Evolutionary conservation across 2,797 vertebrate genomes (phyloP).

Genomic region (Poeciliopsis infans): DNA sequence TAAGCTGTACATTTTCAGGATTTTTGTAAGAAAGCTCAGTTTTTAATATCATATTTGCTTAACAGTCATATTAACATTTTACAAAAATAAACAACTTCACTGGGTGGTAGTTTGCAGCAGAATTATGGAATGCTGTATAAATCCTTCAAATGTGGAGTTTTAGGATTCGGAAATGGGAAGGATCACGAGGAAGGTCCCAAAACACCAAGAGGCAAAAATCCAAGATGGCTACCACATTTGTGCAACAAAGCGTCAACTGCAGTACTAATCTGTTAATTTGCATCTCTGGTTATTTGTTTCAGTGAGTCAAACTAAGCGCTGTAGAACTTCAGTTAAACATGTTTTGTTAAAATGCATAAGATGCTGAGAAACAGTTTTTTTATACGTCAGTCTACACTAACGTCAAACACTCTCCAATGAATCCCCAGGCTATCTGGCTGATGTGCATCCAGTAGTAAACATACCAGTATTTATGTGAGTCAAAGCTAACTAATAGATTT

Average conservation of each 20-base stretch:
- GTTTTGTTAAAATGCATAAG: not conserved
- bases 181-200: not conserved
- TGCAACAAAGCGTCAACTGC: not conserved
- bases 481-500: not conserved
- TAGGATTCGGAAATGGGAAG: not conserved
- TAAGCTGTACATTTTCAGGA: not conserved
- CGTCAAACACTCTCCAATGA: not conserved
- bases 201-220: not conserved
- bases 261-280: not conserved
- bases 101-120: not conserved
- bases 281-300: not conserved
- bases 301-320: not conserved
- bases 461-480: not conserved
- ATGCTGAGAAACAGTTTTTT: not conserved
- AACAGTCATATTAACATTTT: not conserved
- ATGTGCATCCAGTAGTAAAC: not conserved
- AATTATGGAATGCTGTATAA: not conserved
- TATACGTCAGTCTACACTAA: not conserved
- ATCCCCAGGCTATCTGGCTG: not conserved
- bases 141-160: not conserved
- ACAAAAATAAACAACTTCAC: not conserved
- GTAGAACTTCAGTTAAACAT: not conserved
- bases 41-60: not conserved
- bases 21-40: not conserved
- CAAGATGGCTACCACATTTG: not conserved